Evolutionary conservation across 2,888 invertebrate species (phyloP), one percentile per base, ranked within the genome.

Genomic region (Ischnura elegans): DNA sequence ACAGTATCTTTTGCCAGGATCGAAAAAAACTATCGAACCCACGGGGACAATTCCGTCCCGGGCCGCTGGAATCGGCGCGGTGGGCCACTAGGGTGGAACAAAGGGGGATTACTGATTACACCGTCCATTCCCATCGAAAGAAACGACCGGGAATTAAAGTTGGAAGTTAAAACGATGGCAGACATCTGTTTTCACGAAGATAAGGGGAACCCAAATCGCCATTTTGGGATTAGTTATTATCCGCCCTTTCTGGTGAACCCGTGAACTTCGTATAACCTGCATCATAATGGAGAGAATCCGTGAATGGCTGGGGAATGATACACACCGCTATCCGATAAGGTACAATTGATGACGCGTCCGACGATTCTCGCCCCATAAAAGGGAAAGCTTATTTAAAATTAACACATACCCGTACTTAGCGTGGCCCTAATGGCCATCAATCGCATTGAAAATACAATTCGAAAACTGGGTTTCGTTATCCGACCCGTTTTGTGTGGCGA

Each of bases 81-180:
- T 29, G 76, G 36, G 36, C 3, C 29, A 16, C 36, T 29, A 29
- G 66, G 25, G 16, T 10, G 13, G 76, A 36, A 5, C 29, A 2
- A 16, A 36, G 16, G 6, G 76, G 36, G 13, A 10, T 36, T 36
- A 51, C 76, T 76, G 76, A 76, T 76, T 36, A 36, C 76, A 16
- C 16, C 76, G 29, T 36, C 36, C 76, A 76, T 76, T 76, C 25
- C 76, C 29, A 76, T 76, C 76, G 76, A 76, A 76, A 76, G 76
- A 76, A 76, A 76, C 76, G 76, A 25, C 36, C 76, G 76, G 76
- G 76, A 76, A 76, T 76, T 76, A 76, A 76, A 76, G 76, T 36
- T 36, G 76, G 76, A 36, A 36, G 5, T 21, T 13, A 36, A 36
- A 76, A n/a, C 25, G 29, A 29, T 76, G 76, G 76, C 76, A 76